Evolutionary conservation across 2,797 vertebrate genomes (phyloP).

Genomic region (Sebastes miniatus): DNA sequence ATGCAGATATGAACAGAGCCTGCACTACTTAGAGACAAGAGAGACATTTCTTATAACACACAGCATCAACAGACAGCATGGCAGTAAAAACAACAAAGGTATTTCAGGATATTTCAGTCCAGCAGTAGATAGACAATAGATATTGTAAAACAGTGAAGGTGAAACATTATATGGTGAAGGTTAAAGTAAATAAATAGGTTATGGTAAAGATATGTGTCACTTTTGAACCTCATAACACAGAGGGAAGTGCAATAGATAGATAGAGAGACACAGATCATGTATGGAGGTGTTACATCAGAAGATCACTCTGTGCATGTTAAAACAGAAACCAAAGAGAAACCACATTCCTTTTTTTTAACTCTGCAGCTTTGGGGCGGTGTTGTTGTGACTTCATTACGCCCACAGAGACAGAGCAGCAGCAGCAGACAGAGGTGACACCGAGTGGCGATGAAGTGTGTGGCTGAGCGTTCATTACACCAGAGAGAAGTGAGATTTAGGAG

Average conservation of each 20-base stretch:
- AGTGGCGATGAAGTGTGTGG: not conserved
- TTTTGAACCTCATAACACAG: not conserved
- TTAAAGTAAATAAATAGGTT: too few species aligned
- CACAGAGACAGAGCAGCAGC: not conserved
- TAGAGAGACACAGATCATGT: not conserved
- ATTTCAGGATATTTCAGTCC: not conserved
- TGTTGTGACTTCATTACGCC: not conserved
- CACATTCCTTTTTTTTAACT: not conserved
- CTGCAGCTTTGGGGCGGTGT: not conserved
- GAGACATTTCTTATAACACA: too few species aligned
- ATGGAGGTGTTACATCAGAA: not conserved
- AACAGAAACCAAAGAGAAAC: not conserved
- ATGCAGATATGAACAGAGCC: too few species aligned
- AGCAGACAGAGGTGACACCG: not conserved
- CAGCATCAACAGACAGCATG: too few species aligned
- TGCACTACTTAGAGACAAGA: too few species aligned
- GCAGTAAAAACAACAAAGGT: too few species aligned
- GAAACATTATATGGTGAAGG: too few species aligned
- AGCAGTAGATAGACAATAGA: not conserved
- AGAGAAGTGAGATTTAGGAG: not conserved
- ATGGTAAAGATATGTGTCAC: not conserved
- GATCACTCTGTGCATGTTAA: slow-evolving; percentile 3
- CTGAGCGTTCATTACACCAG: rapidly evolving
- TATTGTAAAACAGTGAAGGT: too few species aligned
- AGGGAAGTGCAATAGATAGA: not conserved